Conservation (phyloP, 2,888 invertebrate species). For the Oeneis ivallda region DNA sequence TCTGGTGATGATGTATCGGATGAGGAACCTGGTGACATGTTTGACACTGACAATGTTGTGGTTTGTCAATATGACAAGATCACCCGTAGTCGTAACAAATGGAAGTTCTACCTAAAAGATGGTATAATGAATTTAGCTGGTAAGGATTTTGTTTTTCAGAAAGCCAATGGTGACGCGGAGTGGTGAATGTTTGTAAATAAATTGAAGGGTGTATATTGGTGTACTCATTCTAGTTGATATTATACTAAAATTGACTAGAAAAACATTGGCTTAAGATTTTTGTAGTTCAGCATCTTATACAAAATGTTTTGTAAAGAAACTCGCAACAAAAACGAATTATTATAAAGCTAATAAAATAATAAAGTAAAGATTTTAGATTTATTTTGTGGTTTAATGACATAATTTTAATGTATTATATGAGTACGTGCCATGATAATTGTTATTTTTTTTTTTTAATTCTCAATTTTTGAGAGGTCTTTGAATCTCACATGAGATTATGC, state of each 20-base stretch:
- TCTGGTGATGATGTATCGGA: slow-evolving; percentile 99
- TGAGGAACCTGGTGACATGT: slow-evolving; percentile 96
- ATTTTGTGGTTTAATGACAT: no score
- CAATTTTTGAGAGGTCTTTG: no score
- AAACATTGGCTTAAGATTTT: slow-evolving; percentile 44
- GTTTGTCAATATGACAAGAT: slow-evolving; percentile 99
- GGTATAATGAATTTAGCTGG: slow-evolving; percentile 99
- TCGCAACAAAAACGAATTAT: no score
- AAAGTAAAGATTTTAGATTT: no score
- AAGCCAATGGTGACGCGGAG: slow-evolving; percentile 99
- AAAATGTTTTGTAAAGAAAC: neutral
- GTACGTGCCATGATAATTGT: no score
- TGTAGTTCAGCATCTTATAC: neutral
- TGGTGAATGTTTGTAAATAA: slow-evolving; percentile 85
- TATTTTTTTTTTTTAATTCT: no score
- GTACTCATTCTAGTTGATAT: slow-evolving; percentile 51
- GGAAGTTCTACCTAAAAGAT: slow-evolving; percentile 99
- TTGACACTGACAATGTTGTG: slow-evolving; percentile 99
- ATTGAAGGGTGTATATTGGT: slow-evolving; percentile 54
- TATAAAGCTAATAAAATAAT: no score
- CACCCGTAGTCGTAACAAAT: slow-evolving; percentile 98
- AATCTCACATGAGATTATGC: no score
- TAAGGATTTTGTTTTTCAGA: slow-evolving; percentile 99
- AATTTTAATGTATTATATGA: no score
- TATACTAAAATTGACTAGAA: slow-evolving; percentile 45